Percentiles rank a stretch among this genome's conserved stretches.
Conservation (phyloP, 37 sponge, comb jelly and placozoan genomes). For the Eunapius fragilis region DNA sequence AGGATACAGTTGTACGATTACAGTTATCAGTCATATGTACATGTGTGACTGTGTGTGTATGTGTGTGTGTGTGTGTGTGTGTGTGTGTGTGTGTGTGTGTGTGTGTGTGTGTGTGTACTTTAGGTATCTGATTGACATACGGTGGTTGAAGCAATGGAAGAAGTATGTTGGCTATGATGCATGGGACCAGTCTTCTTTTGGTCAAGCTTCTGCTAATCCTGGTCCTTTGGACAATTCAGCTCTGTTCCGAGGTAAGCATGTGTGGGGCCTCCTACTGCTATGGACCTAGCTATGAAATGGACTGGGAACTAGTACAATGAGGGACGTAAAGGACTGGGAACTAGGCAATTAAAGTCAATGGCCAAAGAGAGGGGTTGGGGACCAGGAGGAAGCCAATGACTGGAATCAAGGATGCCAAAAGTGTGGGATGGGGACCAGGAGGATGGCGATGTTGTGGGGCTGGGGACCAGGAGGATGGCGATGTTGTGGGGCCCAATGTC, state of each 20-base stretch:
- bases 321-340: not conserved
- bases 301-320: not conserved
- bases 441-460: too few species aligned
- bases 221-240: conserved; percentile 92
- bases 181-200: conserved; percentile 70
- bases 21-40: too few species aligned
- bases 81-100: not conserved
- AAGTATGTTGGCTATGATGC: conserved; percentile 87
- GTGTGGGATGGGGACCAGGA: too few species aligned
- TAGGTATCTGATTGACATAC: conserved; percentile 78
- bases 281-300: not conserved
- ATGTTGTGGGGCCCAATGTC: too few species aligned
- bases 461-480: too few species aligned
- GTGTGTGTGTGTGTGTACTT: not conserved
- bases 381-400: not conserved
- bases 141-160: conserved; percentile 97
- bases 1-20: too few species aligned
- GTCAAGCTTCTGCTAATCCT: conserved; percentile 71
- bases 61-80: not conserved
- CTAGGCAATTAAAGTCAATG: not conserved
- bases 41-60: not conserved
- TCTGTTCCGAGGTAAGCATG: conserved; percentile 65
- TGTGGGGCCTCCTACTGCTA: not conserved
- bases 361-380: not conserved
- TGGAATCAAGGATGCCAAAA: too few species aligned